Evolutionary conservation across 2,888 invertebrate species (phyloP), one percentile per base, ranked within the genome.

Genomic region (Nomada ferruginata): DNA sequence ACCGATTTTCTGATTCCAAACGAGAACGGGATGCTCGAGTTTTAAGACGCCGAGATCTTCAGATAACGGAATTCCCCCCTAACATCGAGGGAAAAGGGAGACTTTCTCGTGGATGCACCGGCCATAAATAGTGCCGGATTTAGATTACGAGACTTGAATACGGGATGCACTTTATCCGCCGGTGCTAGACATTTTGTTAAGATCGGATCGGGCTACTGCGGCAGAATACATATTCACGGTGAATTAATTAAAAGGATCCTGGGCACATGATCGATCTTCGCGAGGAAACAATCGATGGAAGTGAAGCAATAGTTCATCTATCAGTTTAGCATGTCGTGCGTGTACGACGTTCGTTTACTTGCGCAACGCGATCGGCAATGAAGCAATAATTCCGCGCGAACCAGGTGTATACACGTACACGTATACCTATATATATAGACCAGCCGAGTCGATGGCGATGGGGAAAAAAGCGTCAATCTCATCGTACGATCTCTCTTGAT

Each of bases 81-180:
- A 76, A 26, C 68, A 20, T 18, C 53, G 59, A 66, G 55, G 60
- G 55, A 63, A 59, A 76, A 55, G 23, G 64, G 73, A 65, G 82
- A 79, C 74, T 82, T 71, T 63, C 73, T 81, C 75, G 83, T 87
- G 53, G 53, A 84, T 61, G 74, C 73, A 69, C 72, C 74, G 68
- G 53, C 81, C 88, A 86, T 88, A 88, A 88, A 88, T 88, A 87
- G 79, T 77, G 52, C 29, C 52, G 85, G 85, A 88, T 88, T 88
- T 81, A 47, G 78, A 77, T 61, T 76, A 82, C 82, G 75, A 53
- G 79, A 20, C 68, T 76, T 79, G 86, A 82, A 80, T 87, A 83
- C 83, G 69, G 60, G 82, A 87, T 86, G 79, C 76, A 72, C 75
- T 76, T 44, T 71, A 82, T 86, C 86, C 77, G 79, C 63, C 66